Conservation (phyloP, 2,888 invertebrate genomes). For the Phorcus lineatus region DNA sequence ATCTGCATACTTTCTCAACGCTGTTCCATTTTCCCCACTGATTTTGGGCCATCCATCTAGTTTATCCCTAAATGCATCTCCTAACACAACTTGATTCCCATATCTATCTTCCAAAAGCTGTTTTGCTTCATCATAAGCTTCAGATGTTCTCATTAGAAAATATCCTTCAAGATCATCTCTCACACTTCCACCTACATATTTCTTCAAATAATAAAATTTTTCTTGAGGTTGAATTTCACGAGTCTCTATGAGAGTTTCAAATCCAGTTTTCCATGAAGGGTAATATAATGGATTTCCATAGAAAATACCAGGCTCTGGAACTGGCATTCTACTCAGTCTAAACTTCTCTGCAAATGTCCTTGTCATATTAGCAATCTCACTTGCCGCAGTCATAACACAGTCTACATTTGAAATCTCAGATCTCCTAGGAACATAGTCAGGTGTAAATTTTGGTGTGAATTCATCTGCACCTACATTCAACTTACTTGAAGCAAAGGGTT, state of each 20-base stretch:
- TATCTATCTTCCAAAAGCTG: background rate
- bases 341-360: background rate
- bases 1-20: background rate
- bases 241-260: background rate
- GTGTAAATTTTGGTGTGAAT: too few relatives aligned
- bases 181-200: background rate
- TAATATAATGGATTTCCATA: background rate
- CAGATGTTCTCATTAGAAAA: background rate
- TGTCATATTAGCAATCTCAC: too few relatives aligned
- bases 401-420: too few relatives aligned
- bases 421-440: too few relatives aligned
- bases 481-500: too few relatives aligned
- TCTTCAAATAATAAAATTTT: background rate
- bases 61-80: background rate
- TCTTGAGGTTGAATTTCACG: too few relatives aligned
- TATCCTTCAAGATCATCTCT: background rate
- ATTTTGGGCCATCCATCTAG: background rate
- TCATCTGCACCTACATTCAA: too few relatives aligned
- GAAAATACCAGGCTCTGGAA: background rate
- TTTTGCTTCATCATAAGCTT: background rate
- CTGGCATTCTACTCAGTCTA: background rate
- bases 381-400: too few relatives aligned
- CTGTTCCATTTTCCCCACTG: background rate
- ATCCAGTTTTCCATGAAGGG: background rate
- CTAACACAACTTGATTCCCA: too few relatives aligned